Evolutionary conservation across 2,888 invertebrate genomes (phyloP), one percentile per base, ranked within the genome.

Genomic region (Acleris holmiana): DNA sequence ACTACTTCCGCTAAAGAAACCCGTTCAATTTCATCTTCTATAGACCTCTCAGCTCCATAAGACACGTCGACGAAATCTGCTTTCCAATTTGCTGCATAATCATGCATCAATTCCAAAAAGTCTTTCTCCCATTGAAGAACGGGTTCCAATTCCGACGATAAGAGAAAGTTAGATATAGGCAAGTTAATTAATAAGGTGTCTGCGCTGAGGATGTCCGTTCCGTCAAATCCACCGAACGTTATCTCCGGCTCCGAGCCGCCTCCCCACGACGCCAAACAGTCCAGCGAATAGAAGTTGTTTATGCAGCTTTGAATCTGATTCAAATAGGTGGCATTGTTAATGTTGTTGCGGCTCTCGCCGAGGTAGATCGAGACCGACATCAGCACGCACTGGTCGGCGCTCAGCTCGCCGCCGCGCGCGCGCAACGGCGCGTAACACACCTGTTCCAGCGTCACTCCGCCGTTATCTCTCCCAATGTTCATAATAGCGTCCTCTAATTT

Each of bases 11-110:
- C 97, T 68, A 94, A 90, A n/a, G 98, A 98, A 63, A 98, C 95
- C 58, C 98, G 93, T 68, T 95, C 93, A 25, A 99, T 94, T 85
- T 99, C 99, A 85, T 99, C 99, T 89, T 98, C 95, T 58, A 99
- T 95, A 0, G 98, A 98, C 64, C 98, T 93, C 86, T 98, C 97
- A 0, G 96, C 93, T n/a, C 93, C 94, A 78, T 92, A 97, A 17
- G 96, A 95, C 2, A 97, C 93, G 35, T 95, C 94, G 78, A 97
- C 93, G 75, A 90, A 94, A 18, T 91, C 85, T 0, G 95, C 91
- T 72, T 93, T 93, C 58, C 84, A 77, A 1, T 93, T 89, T 2
- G 76, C 76, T 63, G 81, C 82, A 70, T 94, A 94, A 69, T 94
- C 85, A 75, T 94, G 93, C 89, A 97, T 83, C 62, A 96, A 93